Conservation (phyloP, 2,888 invertebrate species). For the Zaprionus bogoriensis region DNA sequence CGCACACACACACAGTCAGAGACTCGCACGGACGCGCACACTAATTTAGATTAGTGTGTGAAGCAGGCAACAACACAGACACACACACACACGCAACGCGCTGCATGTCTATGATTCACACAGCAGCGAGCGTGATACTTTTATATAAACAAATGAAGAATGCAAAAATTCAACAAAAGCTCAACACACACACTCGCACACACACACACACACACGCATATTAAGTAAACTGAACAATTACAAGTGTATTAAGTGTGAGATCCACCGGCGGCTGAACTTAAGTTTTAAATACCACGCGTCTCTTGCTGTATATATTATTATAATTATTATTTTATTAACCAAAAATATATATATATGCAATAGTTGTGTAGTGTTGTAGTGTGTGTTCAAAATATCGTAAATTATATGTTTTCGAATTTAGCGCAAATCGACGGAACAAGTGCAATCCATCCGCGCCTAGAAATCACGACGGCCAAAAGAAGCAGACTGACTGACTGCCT, state of each 20-base stretch:
- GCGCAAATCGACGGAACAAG: conserved; percentile 43
- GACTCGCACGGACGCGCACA: conserved; percentile 18
- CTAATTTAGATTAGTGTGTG: conserved; percentile 67
- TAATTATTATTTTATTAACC: too few relatives aligned
- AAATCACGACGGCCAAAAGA: conserved; percentile 57
- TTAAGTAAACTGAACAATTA: conserved; percentile 4
- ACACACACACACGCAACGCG: conserved; percentile 45
- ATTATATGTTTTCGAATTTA: conserved; percentile 53
- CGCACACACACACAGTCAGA: conserved; percentile 36
- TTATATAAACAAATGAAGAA: conserved; percentile 52
- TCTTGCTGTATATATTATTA: too few relatives aligned
- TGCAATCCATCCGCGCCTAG: conserved; percentile 46
- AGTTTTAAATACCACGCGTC: too few relatives aligned
- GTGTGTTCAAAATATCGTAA: conserved; percentile 46
- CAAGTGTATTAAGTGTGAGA: conserved; percentile 2
- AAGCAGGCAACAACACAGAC: conserved; percentile 41
- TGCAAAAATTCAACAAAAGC: conserved; percentile 27
- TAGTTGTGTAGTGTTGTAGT: conserved; percentile 8
- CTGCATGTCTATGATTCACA: conserved; percentile 48
- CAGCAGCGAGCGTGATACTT: conserved; percentile 47
- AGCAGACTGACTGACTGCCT: too few relatives aligned
- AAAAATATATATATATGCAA: neutral
- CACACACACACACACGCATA: conserved; percentile 18
- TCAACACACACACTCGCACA: neutral
- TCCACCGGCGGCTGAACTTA: conserved; percentile 1